phyloP scores from a whole-genome alignment of 1,140 invertebrate genomes.

The Polyergus mexicanus region DNA sequence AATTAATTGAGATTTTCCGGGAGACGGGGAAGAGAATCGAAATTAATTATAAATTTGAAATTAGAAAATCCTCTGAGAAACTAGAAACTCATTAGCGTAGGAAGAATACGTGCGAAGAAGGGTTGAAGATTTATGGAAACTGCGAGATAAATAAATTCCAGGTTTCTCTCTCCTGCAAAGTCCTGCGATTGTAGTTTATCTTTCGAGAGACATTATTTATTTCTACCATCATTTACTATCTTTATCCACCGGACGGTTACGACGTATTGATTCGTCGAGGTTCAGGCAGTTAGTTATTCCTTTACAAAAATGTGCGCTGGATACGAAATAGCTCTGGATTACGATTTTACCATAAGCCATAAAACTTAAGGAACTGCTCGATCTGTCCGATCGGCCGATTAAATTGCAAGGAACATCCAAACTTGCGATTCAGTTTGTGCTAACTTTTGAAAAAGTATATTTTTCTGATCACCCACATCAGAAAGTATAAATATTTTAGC shows the following conservation, averaged over 20 bases:
- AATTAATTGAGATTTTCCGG: conserved; percentile 2
- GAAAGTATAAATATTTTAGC: neutral
- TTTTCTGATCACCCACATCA: neutral
- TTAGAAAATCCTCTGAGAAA: neutral
- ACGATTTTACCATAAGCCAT: conserved; percentile 32
- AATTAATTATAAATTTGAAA: conserved; percentile 37
- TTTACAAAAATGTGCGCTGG: conserved; percentile 38
- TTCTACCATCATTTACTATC: conserved; percentile 47
- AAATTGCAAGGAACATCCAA: conserved; percentile 15
- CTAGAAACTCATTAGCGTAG: conserved; percentile 34
- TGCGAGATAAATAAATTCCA: conserved; percentile 14
- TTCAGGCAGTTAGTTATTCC: conserved; percentile 39
- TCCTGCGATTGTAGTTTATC: conserved; percentile 29
- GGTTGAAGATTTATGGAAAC: conserved; percentile 25
- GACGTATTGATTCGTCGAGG: conserved; percentile 52
- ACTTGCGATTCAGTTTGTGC: conserved; percentile 15
- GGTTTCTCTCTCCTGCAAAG: neutral
- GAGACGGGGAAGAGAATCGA: neutral
- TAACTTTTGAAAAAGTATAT: conserved; percentile 11
- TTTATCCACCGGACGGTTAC: conserved; percentile 50
- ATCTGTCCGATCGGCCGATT: neutral
- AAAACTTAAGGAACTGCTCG: conserved; percentile 54
- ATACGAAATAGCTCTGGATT: conserved; percentile 17
- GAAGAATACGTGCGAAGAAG: neutral
- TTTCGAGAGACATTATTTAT: conserved; percentile 46